Evolutionary conservation across 2,888 invertebrate species (phyloP), one percentile per base, ranked within the genome.

Genomic region (Eupithecia abbreviata): DNA sequence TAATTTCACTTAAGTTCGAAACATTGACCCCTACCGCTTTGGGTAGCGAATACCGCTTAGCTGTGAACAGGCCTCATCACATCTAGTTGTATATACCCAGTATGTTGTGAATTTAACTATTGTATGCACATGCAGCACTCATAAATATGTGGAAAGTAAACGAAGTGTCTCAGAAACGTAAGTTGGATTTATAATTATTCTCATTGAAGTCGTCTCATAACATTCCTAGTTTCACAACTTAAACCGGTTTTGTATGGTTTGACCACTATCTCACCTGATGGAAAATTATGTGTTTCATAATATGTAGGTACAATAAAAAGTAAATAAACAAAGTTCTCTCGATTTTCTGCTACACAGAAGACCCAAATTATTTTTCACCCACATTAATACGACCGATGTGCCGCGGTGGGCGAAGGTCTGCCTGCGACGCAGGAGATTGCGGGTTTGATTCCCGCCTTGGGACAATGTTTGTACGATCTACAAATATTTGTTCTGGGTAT

Each of bases 141-240:
- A 94, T 85, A 92, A 89, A 83, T 90, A 92, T 88, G 89, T 91
- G 93, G 94, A 94, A 92, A 94, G 89, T 89, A 93, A 94, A 90
- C 84, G 94, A 89, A 94, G 94, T 85, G 89, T 94, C 4, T 94
- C 94, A 2, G 94, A 94, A 90, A 93, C 94, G 94, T 94, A 88
- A 94, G 94, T 94, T 82, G 9, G 0, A n/a, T 67, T 67, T n/a
- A 42, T 67, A n/a, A 43, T 4, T 67, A 43, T 45, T 15, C 3
- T 3, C 45, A n/a, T n/a, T 4, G 30, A 9, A 30, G 30, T 62
- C 10, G 62, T 3, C 7, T 43, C 7, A 62, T 10, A 18, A n/a
- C 55, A 2, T 58, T 58, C 6, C 58, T 18, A 3, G 18, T 18
- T 7, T 2, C 55, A 58, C 18, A 13, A 15, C 9, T 18, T 58